Evolutionary conservation across 2,888 invertebrate species (phyloP), one percentile per base, ranked within the genome.

Genomic region (Orthosia incerta): DNA sequence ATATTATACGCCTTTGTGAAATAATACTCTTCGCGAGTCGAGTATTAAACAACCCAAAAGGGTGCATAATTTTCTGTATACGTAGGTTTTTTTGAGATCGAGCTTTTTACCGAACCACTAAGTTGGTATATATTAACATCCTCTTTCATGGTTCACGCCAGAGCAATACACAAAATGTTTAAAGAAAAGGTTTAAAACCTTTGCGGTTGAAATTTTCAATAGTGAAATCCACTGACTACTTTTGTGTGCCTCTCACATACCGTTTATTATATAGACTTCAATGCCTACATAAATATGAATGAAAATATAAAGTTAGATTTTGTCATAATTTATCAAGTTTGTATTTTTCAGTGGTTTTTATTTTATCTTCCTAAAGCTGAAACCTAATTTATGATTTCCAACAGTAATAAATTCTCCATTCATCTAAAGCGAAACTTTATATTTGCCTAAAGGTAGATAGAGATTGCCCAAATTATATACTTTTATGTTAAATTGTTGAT

Each of bases 41-140:
- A 46, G 57, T 55, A 74, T 72, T 55, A 60, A 45, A 55, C 48
- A 61, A 16, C 46, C 45, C n/a, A 61, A 60, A 80, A 61, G 66
- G 76, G 80, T 77, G 76, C 74, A 80, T 77, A 77, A 77, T 74
- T 48, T 77, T 48, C 11, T 61, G 39, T 39, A 26, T 23, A 50
- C 13, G 60, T 23, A 31, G 16, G 46, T 71, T 50, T 23, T 39
- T 23, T 63, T 18, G 39, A 77, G 39, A 48, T 18, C 18, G 12
- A 26, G 26, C 20, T 26, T 45, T 20, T 73, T 56, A 64, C 26
- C 18, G 5, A 53, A 16, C 2, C 12, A 20, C 11, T 39, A 20
- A 20, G 4, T 23, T 61, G 50, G 18, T 45, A 13, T 23, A 26
- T 48, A 56, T 56, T 26, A 15, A 39, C n/a, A 15, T 7, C 18